Conservation (phyloP, 1,140 invertebrate species). For the Adoxophyes honmai region DNA sequence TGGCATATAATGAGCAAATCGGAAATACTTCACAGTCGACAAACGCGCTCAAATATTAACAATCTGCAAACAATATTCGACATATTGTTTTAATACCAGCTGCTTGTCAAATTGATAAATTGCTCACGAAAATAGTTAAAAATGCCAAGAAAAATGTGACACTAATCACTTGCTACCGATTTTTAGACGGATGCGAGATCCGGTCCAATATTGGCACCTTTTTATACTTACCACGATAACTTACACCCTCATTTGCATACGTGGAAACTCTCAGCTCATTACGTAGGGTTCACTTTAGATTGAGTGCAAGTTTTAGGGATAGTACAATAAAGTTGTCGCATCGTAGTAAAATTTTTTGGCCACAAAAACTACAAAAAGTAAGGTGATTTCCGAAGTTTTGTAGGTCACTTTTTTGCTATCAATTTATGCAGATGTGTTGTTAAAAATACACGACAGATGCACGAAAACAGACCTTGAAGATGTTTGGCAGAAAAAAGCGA, state of each 20-base stretch:
- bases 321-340: background rate
- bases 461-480: slow-evolving; percentile 57
- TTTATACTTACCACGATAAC: slow-evolving; percentile 40
- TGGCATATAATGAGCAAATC: no score
- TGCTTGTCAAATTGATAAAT: slow-evolving; percentile 61
- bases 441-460: slow-evolving; percentile 66
- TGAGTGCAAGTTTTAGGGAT: background rate
- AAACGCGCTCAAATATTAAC: slow-evolving; percentile 2
- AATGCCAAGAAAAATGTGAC: slow-evolving; percentile 59
- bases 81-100: slow-evolving; percentile 38
- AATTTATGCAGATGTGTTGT: slow-evolving; percentile 71
- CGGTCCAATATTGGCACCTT: slow-evolving; percentile 72
- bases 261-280: background rate
- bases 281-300: background rate
- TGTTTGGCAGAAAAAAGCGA: slow-evolving; percentile 51
- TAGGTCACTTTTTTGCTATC: slow-evolving; percentile 73
- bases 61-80: slow-evolving; percentile 33
- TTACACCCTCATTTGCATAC: background rate
- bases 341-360: slow-evolving; percentile 23
- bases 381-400: slow-evolving; percentile 59
- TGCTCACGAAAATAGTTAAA: slow-evolving; percentile 39
- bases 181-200: slow-evolving; percentile 70
- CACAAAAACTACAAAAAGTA: slow-evolving; percentile 45
- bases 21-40: no score
- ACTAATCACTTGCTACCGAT: slow-evolving; percentile 65